Conservation (phyloP, 2,797 vertebrate genomes). For the Lepilemur ruficaudatus region DNA sequence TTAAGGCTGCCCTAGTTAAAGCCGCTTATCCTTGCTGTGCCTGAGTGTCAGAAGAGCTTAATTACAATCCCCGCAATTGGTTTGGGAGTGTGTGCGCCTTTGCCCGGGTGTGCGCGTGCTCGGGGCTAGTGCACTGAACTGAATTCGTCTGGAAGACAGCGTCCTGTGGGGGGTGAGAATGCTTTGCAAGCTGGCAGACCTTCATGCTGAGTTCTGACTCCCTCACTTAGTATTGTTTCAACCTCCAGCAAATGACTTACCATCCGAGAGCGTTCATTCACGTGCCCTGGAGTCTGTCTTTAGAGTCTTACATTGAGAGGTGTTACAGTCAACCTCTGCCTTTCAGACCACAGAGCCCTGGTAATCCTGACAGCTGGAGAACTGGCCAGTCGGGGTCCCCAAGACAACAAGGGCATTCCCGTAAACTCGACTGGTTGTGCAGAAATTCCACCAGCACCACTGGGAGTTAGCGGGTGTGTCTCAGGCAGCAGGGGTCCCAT, state of each 20-base stretch:
- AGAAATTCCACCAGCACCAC: background rate
- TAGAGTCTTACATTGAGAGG: background rate
- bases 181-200: background rate
- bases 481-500: background rate
- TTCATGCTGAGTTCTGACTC: background rate
- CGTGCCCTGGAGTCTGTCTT: background rate
- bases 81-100: background rate
- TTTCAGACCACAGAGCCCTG: background rate
- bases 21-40: background rate
- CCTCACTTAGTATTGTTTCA: background rate
- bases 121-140: background rate
- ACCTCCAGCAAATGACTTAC: background rate
- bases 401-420: background rate
- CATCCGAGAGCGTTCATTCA: background rate
- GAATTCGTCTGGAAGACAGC: background rate
- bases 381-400: too few species aligned
- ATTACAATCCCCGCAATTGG: background rate
- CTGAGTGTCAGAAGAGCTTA: background rate
- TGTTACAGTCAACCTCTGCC: background rate
- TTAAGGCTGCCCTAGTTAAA: slow-evolving; percentile 60
- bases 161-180: background rate
- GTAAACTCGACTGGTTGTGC: background rate
- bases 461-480: background rate
- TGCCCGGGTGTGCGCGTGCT: background rate
- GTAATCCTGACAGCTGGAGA: background rate